A percentile compares a stretch with the other conserved stretches of the same genome.
phyloP scores from a whole-genome alignment of 2,113 vertebrate genomes.

The Elaphurus davidianus region DNA sequence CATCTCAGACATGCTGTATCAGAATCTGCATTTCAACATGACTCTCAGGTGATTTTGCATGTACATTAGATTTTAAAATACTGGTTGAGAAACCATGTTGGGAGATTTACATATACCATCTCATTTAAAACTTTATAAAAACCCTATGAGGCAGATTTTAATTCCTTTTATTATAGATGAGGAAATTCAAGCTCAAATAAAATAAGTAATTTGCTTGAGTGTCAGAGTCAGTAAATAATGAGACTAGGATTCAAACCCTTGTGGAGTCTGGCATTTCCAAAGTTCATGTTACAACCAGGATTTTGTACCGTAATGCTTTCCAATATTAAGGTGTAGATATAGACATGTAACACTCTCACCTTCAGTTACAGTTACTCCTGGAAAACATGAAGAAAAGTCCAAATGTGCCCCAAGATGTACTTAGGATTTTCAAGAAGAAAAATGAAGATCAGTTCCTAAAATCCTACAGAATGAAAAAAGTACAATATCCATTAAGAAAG shows the following conservation, averaged over 20 bases:
- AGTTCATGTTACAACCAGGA: background rate
- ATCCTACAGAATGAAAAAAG: background rate
- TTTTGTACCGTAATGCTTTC: background rate
- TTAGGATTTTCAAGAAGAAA: background rate
- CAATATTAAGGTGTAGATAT: background rate
- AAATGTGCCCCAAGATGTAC: background rate
- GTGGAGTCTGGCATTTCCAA: background rate
- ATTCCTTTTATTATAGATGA: background rate
- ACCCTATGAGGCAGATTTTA: background rate
- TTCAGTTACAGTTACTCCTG: background rate
- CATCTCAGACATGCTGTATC: background rate
- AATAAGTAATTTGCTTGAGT: background rate
- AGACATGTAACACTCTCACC: background rate
- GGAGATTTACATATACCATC: background rate
- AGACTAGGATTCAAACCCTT: background rate
- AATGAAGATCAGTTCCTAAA: background rate
- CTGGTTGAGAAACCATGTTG: background rate
- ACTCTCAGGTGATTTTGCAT: background rate
- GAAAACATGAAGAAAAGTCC: background rate
- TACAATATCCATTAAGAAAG: background rate
- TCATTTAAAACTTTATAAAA: slow-evolving; percentile 6
- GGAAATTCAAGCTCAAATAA: background rate
- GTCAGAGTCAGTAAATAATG: background rate
- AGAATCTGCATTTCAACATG: background rate
- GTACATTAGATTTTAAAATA: background rate